Conservation (phyloP, 2,888 invertebrate genomes). For the Epirrita christyi region DNA sequence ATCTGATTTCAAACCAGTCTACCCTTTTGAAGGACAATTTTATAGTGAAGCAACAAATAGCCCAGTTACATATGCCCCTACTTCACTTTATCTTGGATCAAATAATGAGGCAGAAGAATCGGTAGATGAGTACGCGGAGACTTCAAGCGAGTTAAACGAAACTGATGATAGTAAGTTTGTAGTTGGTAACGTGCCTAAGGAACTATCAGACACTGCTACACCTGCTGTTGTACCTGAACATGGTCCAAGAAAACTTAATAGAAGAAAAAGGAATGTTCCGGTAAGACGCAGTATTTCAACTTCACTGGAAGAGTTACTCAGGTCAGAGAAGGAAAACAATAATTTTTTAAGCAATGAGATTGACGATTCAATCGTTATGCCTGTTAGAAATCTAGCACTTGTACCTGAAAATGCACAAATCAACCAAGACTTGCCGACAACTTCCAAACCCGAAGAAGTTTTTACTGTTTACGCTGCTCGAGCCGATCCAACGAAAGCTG, state of each 20-base stretch:
- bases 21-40: constrained; percentile 75
- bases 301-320: constrained; percentile 72
- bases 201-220: constrained; percentile 79
- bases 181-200: constrained; percentile 87
- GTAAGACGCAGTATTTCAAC: constrained; percentile 63
- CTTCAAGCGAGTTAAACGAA: constrained; percentile 50
- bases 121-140: constrained; percentile 61
- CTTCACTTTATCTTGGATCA: constrained; percentile 77
- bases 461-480: constrained; percentile 60
- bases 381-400: constrained; percentile 52
- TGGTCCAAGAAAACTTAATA: constrained; percentile 83
- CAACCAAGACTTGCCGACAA: constrained; percentile 43
- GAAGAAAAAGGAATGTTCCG: constrained; percentile 45
- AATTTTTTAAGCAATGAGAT: constrained; percentile 79
- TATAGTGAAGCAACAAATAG: constrained; percentile 71
- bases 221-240: constrained; percentile 87
- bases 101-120: constrained; percentile 70
- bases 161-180: constrained; percentile 84
- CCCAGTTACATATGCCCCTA: constrained; percentile 71
- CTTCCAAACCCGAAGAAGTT: constrained; percentile 53
- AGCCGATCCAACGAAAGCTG: constrained; percentile 48
- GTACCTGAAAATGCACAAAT: constrained; percentile 41
- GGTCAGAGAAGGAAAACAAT: constrained; percentile 68
- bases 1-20: constrained; percentile 77
- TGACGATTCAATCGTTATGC: constrained; percentile 63